Evolutionary conservation across 2,113 vertebrate species (phyloP).

Genomic region (Cochlearius cochlearius): DNA sequence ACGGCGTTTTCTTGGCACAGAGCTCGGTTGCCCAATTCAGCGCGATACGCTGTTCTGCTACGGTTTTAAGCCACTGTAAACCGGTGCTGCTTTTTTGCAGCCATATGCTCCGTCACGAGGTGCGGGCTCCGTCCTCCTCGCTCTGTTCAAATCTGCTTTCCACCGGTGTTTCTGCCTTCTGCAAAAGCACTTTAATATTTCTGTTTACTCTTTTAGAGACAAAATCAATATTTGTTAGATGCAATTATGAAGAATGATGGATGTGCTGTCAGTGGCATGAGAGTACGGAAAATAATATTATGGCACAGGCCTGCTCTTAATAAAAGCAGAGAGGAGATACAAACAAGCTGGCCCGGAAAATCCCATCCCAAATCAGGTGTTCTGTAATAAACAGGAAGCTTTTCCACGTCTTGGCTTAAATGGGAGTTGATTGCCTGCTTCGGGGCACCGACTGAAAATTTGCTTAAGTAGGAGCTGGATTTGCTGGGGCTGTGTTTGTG

Average conservation of each 20-base stretch:
- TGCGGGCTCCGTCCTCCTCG: not conserved
- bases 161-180: not conserved
- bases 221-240: slow-evolving; percentile 51
- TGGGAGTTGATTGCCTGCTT: not conserved
- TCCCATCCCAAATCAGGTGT: not conserved
- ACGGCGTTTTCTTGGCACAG: rapidly evolving
- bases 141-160: not conserved
- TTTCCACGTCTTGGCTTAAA: not conserved
- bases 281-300: not conserved
- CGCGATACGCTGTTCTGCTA: rapidly evolving
- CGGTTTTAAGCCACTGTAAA: rapidly evolving
- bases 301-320: not conserved
- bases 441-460: not conserved
- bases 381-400: not conserved
- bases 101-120: not conserved
- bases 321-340: not conserved
- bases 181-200: slow-evolving; percentile 17
- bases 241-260: slow-evolving; percentile 56
- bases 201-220: slow-evolving; percentile 40
- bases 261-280: not conserved
- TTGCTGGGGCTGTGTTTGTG: not conserved
- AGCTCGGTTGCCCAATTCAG: rapidly evolving
- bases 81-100: not conserved
- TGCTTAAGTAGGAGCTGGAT: not conserved
- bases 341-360: not conserved